These are phyloP conservation scores for Dendrolimus punctatus DNA, from an alignment of 1,140 invertebrate genomes.

Conservation along the genomic window DNA sequence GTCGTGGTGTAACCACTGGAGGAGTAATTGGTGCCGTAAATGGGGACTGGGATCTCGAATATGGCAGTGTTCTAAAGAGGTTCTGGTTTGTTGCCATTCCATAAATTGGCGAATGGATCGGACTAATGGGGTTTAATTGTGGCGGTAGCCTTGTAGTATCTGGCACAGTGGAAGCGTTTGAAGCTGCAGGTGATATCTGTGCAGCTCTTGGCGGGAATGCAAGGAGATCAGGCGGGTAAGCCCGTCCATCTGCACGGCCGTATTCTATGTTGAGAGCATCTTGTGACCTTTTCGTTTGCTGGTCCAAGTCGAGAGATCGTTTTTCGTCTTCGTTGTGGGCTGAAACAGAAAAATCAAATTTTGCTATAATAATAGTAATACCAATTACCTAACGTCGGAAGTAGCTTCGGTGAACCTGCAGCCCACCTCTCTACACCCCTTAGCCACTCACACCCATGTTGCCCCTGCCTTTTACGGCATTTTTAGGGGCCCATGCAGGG, in stretches of 20 bases:
- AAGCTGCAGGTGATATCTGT: conserved; percentile 80
- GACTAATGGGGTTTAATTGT: conserved; percentile 68
- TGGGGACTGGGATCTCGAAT: conserved; percentile 81
- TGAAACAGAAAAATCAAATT: conserved; percentile 35
- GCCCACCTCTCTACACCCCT: too few species aligned
- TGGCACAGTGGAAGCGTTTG: conserved; percentile 83
- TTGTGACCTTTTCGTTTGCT: conserved; percentile 61
- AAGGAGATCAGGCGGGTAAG: conserved; percentile 85
- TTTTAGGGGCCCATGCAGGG: too few species aligned
- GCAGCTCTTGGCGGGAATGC: conserved; percentile 79
- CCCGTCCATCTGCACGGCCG: conserved; percentile 65
- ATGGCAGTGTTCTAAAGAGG: conserved; percentile 79
- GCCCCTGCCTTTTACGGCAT: too few species aligned
- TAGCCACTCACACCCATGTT: too few species aligned
- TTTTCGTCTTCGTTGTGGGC: conserved; percentile 77
- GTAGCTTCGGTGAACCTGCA: too few species aligned
- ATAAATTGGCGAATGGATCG: conserved; percentile 72
- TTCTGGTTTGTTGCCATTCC: conserved; percentile 68
- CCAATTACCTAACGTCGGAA: too few species aligned
- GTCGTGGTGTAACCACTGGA: conserved; percentile 76
- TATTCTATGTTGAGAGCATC: conserved; percentile 63
- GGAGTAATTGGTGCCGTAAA: conserved; percentile 74
- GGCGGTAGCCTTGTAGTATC: conserved; percentile 74
- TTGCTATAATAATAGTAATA: too few species aligned
- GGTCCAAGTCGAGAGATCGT: conserved; percentile 73